phyloP scores from a whole-genome alignment of 2,888 invertebrate species.

The Eurois occulta region DNA sequence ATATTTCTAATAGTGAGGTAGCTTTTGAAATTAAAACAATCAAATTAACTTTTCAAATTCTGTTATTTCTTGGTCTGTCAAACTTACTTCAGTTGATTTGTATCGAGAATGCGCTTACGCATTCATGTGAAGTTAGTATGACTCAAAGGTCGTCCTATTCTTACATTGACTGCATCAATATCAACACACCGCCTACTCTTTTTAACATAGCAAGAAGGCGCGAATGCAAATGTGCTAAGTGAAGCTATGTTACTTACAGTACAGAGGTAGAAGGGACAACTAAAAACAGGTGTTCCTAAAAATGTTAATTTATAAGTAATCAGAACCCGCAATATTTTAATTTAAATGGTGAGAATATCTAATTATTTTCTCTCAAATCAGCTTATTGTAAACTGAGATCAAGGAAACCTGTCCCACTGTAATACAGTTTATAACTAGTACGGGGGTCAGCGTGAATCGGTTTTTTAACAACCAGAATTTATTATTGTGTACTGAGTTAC shows the following conservation, averaged over 20 bases:
- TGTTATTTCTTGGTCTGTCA: not conserved
- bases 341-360: too few species aligned
- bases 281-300: not conserved
- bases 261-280: too few species aligned
- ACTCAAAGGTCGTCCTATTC: not conserved
- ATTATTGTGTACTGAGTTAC: too few species aligned
- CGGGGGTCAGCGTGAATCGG: too few species aligned
- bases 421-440: too few species aligned
- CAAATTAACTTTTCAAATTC: not conserved
- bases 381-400: too few species aligned
- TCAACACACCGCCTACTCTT: constrained; percentile 19
- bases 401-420: too few species aligned
- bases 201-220: constrained; percentile 19
- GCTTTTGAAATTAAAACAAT: not conserved
- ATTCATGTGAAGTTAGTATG: not conserved
- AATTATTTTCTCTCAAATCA: too few species aligned
- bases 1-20: not conserved
- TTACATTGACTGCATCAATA: not conserved
- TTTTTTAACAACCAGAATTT: too few species aligned
- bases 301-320: not conserved
- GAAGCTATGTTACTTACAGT: not conserved
- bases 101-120: not conserved
- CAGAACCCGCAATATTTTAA: not conserved
- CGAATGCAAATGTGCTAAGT: not conserved
- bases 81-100: not conserved